Evolutionary conservation across 2,888 invertebrate species (phyloP), one percentile per base, ranked within the genome.

Genomic region (Aphidius colemani): DNA sequence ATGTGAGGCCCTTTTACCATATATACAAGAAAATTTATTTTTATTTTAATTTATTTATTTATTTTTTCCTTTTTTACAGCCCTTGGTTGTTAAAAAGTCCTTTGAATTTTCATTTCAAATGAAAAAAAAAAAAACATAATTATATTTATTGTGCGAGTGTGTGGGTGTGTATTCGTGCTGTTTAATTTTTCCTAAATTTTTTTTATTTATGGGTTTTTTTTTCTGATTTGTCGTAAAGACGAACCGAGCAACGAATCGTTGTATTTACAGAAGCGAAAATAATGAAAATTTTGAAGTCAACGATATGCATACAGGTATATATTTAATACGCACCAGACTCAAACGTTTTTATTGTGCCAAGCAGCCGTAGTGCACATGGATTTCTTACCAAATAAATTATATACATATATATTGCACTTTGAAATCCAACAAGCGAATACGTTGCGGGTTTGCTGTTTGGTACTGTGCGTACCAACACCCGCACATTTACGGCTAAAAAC

Each of bases 301-400:
- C 57, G 39, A 44, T 57, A 46, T 46, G 39, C 57, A 39, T 57
- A 39, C 39, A 57, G 30, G 30, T 57, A 46, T 46, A 40, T 46
- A 30, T 7, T 30, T 45, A 46, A 46, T 44, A 46, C 39, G 45
- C 39, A 57, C 39, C 46, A 57, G 57, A 39, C 57, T 57, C 61
- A 46, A 61, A 61, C 40, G 61, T 41, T 45, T 48, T 61, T 30
- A 30, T 30, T 61, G 53, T 61, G 40, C 57, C 30, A 46, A 57
- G 46, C 30, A 30, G 30, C 46, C 46, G 53, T 49, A 51, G 63
- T 18, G 53, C 57, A 61, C 69, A 68, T 69, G 67, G 69, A 70
- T 70, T 69, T 70, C 70, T 70, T 70, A 67, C 66, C 56, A 68
- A 67, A 65, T 58, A 63, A 69, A 68, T 67, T 67, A 67, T 66